A percentile compares a stretch with the other conserved stretches of the same genome.
Conservation (phyloP, 2,888 invertebrate species). For the Doris montereyensis region DNA sequence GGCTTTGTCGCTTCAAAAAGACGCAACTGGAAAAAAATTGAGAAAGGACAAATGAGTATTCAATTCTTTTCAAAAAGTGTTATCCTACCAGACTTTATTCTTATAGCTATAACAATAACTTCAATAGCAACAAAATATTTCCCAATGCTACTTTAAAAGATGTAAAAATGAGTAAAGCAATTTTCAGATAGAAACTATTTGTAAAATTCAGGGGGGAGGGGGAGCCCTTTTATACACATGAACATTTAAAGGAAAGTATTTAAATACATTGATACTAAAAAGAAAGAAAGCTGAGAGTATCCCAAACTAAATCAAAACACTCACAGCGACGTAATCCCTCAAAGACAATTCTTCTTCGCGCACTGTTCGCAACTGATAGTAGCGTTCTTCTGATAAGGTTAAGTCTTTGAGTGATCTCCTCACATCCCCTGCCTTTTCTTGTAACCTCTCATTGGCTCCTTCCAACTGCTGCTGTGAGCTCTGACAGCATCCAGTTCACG, state of each 20-base stretch:
- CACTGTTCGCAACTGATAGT: slow-evolving; percentile 60
- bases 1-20: slow-evolving; percentile 67
- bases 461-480: slow-evolving; percentile 69
- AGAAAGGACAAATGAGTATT: too few relatives aligned
- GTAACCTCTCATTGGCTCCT: slow-evolving; percentile 68
- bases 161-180: too few relatives aligned
- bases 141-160: not conserved
- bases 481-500: slow-evolving; percentile 68
- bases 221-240: too few relatives aligned
- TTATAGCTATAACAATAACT: not conserved
- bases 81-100: too few relatives aligned
- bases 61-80: too few relatives aligned
- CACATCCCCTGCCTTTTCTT: slow-evolving; percentile 70
- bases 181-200: too few relatives aligned
- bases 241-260: too few relatives aligned
- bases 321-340: slow-evolving; percentile 71
- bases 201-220: too few relatives aligned
- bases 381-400: slow-evolving; percentile 67
- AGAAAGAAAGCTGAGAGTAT: too few relatives aligned
- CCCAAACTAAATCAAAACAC: too few relatives aligned
- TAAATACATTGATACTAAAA: too few relatives aligned
- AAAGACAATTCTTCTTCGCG: slow-evolving; percentile 68
- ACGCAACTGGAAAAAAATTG: slow-evolving; percentile 56
- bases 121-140: not conserved
- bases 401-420: slow-evolving; percentile 64